Conservation (phyloP, 2,888 invertebrate species). For the Alentia gelatinosa region DNA sequence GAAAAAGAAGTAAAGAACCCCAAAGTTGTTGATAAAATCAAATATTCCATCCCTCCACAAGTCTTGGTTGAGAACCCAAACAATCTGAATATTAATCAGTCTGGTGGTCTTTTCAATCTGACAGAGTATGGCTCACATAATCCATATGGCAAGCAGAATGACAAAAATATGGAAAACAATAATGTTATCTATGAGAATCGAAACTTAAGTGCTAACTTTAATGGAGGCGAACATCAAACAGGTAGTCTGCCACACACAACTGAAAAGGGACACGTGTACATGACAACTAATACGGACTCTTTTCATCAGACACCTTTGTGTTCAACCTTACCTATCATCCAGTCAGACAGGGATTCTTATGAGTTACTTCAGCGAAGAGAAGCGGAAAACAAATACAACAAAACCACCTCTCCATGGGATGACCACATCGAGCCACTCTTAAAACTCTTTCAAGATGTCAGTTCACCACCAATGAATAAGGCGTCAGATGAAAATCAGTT, state of each 20-base stretch:
- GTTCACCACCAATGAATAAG: neutral
- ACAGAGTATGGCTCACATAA: neutral
- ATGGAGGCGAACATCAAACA: neutral
- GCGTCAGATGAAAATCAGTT: neutral
- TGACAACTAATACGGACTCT: neutral
- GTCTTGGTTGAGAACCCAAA: neutral
- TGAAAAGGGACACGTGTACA: neutral
- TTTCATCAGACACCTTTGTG: neutral
- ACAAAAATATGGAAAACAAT: neutral
- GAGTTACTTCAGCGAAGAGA: neutral
- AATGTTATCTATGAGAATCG: constrained; percentile 4
- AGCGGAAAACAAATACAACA: neutral
- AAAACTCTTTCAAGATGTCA: constrained; percentile 25
- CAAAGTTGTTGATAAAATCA: neutral
- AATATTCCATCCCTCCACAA: neutral
- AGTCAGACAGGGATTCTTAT: neutral
- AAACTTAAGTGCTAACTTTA: neutral
- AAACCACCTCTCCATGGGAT: constrained; percentile 18
- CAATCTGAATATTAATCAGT: no score
- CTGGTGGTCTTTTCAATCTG: neutral
- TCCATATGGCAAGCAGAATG: neutral
- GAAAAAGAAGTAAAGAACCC: constrained; percentile 23
- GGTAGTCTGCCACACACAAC: neutral
- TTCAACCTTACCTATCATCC: neutral
- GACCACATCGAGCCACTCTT: neutral